These are phyloP conservation scores for Pollachius pollachius DNA, from an alignment of 2,113 vertebrate species.

Conservation along the genomic window DNA sequence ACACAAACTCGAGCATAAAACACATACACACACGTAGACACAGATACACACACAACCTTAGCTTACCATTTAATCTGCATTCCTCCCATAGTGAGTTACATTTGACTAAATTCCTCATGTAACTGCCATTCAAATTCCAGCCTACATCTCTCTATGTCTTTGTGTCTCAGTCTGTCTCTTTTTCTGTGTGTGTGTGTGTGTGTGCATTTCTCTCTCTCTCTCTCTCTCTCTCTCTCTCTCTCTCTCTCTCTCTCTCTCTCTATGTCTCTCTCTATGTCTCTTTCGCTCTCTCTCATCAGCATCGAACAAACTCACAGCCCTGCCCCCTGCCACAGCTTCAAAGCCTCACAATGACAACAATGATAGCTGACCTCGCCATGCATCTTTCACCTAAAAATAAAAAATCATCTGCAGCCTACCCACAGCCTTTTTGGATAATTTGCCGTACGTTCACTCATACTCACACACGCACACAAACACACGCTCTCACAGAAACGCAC, in stretches of 20 bases:
- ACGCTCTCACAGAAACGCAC: neutral
- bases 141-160: slow-evolving; percentile 18
- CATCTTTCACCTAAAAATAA: slow-evolving; percentile 7
- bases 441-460: neutral
- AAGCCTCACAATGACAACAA: slow-evolving; percentile 21
- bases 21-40: neutral
- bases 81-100: slow-evolving; percentile 63
- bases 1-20: no score
- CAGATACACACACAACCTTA: neutral
- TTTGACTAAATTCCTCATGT: neutral
- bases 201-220: neutral
- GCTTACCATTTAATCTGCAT: slow-evolving; percentile 79
- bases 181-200: neutral
- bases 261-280: slow-evolving; percentile 7
- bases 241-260: neutral
- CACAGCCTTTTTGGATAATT: neutral
- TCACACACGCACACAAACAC: neutral
- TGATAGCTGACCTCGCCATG: slow-evolving; percentile 19
- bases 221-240: slow-evolving; percentile 1
- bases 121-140: no score
- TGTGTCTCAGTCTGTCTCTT: neutral
- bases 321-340: slow-evolving; percentile 20
- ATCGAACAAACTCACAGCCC: slow-evolving; percentile 31
- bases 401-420: no score
- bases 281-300: slow-evolving; percentile 15